Evolutionary conservation across 2,113 vertebrate species (phyloP).

Genomic region (Lipotes vexillifer): DNA sequence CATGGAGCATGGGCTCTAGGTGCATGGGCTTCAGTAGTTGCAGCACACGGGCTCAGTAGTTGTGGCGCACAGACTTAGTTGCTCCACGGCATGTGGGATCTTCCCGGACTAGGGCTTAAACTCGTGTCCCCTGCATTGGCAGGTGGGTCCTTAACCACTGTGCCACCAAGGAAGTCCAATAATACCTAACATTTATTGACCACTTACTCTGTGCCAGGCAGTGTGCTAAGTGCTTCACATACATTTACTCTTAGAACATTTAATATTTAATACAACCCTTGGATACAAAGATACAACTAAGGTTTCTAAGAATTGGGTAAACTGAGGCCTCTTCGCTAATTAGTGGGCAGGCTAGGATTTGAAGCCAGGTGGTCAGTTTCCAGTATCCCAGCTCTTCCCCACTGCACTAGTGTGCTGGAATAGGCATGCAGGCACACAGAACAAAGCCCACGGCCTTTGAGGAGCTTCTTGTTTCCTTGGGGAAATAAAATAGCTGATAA

Average conservation of each 20-base stretch:
- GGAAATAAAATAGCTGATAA: neutral
- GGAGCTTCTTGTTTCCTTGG: neutral
- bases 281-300: neutral
- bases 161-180: too few relatives aligned
- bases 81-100: too few relatives aligned
- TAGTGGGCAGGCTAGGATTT: neutral
- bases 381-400: neutral
- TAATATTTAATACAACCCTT: neutral
- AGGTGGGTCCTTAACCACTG: too few relatives aligned
- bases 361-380: neutral
- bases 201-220: neutral
- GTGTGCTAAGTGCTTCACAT: neutral
- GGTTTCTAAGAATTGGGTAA: neutral
- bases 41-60: too few relatives aligned
- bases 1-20: too few relatives aligned
- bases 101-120: too few relatives aligned
- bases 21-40: too few relatives aligned
- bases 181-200: neutral
- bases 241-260: neutral
- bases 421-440: neutral
- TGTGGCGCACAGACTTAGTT: too few relatives aligned
- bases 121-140: too few relatives aligned
- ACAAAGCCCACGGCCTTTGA: neutral
- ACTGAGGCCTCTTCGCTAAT: neutral
- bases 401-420: neutral